Conservation (phyloP, 2,797 vertebrate genomes). For the Catharus ustulatus region DNA sequence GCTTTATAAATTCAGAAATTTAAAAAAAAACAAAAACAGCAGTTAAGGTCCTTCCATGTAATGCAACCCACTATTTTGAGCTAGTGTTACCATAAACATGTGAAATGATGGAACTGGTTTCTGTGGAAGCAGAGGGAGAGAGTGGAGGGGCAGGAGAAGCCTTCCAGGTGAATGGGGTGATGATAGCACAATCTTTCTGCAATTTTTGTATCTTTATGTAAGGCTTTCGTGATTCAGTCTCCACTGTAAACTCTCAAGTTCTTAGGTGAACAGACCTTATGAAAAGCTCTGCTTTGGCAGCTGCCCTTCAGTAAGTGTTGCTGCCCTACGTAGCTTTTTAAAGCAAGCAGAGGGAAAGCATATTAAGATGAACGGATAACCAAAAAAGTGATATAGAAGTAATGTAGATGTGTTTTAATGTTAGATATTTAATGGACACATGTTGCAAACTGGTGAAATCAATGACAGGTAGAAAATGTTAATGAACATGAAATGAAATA, state of each 20-base stretch:
- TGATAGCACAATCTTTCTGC: not conserved
- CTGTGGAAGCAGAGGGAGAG: not conserved
- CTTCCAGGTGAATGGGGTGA: not conserved
- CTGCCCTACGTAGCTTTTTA: not conserved
- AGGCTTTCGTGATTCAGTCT: not conserved
- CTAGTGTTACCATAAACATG: not conserved
- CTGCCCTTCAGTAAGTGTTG: not conserved
- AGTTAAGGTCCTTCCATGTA: not conserved
- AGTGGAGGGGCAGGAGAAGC: not conserved
- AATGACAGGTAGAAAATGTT: not conserved
- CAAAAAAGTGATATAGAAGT: not conserved
- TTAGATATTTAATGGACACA: not conserved
- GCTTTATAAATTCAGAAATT: not conserved
- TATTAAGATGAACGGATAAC: not conserved
- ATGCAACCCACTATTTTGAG: not conserved
- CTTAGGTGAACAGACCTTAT: not conserved
- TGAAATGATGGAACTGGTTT: not conserved
- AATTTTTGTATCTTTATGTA: not conserved
- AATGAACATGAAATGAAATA: no score
- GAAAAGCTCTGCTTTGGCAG: not conserved
- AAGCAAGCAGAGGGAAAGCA: not conserved
- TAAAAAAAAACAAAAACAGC: not conserved
- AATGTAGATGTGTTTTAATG: not conserved
- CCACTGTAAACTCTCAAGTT: not conserved
- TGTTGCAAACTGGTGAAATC: not conserved